A percentile compares a stretch with the other conserved stretches of the same genome.
phyloP scores from a whole-genome alignment of 2,113 vertebrate species.

The Chaetodon auriga region DNA sequence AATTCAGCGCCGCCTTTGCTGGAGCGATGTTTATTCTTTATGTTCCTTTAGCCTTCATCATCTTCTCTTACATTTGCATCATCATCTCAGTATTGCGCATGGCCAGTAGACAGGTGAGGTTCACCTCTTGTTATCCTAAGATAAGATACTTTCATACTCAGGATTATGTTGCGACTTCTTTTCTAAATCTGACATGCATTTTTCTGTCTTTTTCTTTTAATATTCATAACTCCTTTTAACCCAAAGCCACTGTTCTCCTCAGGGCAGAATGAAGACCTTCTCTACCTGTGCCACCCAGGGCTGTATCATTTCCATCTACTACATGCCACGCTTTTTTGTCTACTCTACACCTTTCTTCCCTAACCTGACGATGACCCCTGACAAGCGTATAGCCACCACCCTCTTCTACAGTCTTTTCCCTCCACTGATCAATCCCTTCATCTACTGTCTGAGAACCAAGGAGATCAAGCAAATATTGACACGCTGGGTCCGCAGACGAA shows the following conservation, averaged over 20 bases:
- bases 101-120: conserved; percentile 50
- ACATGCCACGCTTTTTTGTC: conserved; percentile 61
- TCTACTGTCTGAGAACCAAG: conserved; percentile 67
- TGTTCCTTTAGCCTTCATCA: conserved; percentile 59
- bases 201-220: not conserved
- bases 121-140: not conserved
- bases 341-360: conserved; percentile 39
- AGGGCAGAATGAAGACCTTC: conserved; percentile 59
- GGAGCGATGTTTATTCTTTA: conserved; percentile 62
- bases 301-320: conserved; percentile 60
- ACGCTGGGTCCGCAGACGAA: conserved; percentile 22
- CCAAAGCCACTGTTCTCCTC: not conserved
- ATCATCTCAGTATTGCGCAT: conserved; percentile 58
- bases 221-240: not conserved
- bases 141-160: too few species aligned
- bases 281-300: conserved; percentile 69
- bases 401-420: conserved; percentile 72
- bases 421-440: conserved; percentile 62
- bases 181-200: not conserved
- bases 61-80: conserved; percentile 65
- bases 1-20: not conserved
- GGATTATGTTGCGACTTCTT: too few species aligned
- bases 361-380: conserved; percentile 25
- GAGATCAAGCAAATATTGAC: conserved; percentile 56
- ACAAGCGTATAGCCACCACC: conserved; percentile 40